Evolutionary conservation across 2,888 invertebrate genomes (phyloP), one percentile per base, ranked within the genome.

Genomic region (Theodoxus fluviatilis): DNA sequence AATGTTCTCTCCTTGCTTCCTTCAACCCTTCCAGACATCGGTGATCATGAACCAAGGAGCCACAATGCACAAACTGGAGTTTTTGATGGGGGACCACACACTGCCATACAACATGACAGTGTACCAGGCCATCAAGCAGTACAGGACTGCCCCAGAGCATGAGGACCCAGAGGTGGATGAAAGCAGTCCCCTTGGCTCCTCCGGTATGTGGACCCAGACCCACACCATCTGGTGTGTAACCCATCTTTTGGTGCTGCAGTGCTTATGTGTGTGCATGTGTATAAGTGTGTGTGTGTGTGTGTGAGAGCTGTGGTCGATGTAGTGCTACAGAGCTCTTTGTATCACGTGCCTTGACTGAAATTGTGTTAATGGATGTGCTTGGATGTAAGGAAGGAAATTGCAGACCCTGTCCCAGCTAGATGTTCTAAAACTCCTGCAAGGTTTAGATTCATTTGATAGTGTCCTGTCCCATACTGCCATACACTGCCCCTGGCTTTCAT

Each of bases 81-180:
- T 99, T 89, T 90, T 98, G 81, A 96, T 99, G 80, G 96, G 96
- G 22, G 96, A 97, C 83, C 93, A 94, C 78, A 92, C 95, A 71
- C 89, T 99, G 84, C 98, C 98, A 25, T 97, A 98, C 88, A 96
- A 97, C 87, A 98, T 98, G 97, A 98, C 98, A 7, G 97, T 99
- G 69, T 98, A 98, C 89, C 98, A 99, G 89, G 98, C 98, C 35
- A 95, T 99, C 70, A 91, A 96, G 75, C 98, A 98, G 89, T 98
- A 93, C 88, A 94, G 94, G 71, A 79, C 78, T 63, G 79, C 79
- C 18, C 72, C 76, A 3, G 82, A 81, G 55, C 74, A 79, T 4
- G 80, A 85, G 72, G 76, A 83, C 73, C 77, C 79, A 67, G 85
- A 86, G 22, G 71, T 71, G 6, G 84, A 84, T 1, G 96, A 97